A percentile compares a stretch with the other conserved stretches of the same genome.
Evolutionary conservation across 2,888 invertebrate species (phyloP).

Genomic region (Griposia aprilina): DNA sequence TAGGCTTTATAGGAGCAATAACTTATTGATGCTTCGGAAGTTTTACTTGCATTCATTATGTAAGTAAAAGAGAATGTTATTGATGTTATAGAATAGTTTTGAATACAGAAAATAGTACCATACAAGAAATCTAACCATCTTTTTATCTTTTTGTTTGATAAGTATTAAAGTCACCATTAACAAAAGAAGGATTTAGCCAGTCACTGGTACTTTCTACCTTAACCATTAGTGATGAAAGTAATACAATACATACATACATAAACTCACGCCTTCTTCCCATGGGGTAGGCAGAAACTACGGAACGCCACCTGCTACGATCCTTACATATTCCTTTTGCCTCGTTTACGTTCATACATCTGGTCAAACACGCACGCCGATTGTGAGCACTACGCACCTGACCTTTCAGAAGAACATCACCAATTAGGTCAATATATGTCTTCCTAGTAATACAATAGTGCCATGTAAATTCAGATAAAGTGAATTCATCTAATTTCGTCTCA

Average conservation of each 20-base stretch:
- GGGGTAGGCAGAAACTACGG: too few species aligned
- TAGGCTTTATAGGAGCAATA: constrained; percentile 21
- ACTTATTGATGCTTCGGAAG: constrained; percentile 45
- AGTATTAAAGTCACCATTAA: neutral
- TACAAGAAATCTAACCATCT: neutral
- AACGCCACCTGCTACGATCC: too few species aligned
- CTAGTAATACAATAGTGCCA: too few species aligned
- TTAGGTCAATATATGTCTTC: too few species aligned
- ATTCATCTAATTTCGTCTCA: neutral
- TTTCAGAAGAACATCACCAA: too few species aligned
- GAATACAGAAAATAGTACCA: neutral
- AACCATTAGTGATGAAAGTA: neutral
- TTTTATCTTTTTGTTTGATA: too few species aligned
- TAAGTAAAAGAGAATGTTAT: neutral
- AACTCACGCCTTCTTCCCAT: too few species aligned
- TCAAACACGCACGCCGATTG: too few species aligned
- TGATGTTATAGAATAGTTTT: constrained; percentile 12
- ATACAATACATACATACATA: too few species aligned
- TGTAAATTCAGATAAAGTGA: neutral
- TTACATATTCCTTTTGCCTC: too few species aligned
- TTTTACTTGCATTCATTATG: constrained; percentile 38
- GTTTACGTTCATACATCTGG: too few species aligned
- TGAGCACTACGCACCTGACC: too few species aligned
- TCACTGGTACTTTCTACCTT: neutral
- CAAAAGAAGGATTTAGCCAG: neutral